These are phyloP conservation scores for Meteorus cinctellus DNA, from an alignment of 2,888 invertebrate species.

Conservation along the genomic window DNA sequence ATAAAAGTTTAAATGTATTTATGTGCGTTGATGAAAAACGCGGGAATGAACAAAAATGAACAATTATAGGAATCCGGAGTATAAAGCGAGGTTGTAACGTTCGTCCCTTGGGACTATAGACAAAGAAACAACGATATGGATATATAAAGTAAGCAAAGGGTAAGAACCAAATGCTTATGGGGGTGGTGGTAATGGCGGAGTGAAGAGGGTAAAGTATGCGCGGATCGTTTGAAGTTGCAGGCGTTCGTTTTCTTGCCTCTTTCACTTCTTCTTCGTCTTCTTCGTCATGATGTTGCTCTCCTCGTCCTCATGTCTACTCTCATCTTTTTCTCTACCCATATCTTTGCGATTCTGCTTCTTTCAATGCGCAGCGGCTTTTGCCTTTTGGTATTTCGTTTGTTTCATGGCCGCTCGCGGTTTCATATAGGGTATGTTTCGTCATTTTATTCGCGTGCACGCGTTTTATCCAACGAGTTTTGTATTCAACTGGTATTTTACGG, in stretches of 20 bases:
- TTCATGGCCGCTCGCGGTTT: slow-evolving; percentile 50
- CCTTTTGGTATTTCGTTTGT: slow-evolving; percentile 63
- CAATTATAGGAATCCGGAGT: slow-evolving; percentile 72
- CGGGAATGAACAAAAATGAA: slow-evolving; percentile 72
- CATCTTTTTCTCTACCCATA: slow-evolving; percentile 36
- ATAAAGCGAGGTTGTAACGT: slow-evolving; percentile 14
- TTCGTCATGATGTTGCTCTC: slow-evolving; percentile 9
- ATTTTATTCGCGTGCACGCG: not conserved
- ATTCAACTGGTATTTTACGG: slow-evolving; percentile 24
- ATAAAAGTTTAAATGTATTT: not conserved
- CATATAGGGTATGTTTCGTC: not conserved
- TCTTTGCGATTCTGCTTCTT: slow-evolving; percentile 45
- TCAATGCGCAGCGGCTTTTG: slow-evolving; percentile 51
- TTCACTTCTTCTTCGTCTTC: slow-evolving; percentile 48
- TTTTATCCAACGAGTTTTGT: slow-evolving; percentile 24
- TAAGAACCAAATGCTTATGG: slow-evolving; percentile 23
- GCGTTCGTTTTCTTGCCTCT: slow-evolving; percentile 58
- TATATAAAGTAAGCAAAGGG: slow-evolving; percentile 1
- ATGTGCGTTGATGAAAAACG: slow-evolving; percentile 59
- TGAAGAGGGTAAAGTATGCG: slow-evolving; percentile 58
- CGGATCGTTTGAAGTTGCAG: slow-evolving; percentile 71
- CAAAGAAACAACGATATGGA: not conserved
- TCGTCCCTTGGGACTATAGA: slow-evolving; percentile 30
- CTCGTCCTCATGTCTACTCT: slow-evolving; percentile 37
- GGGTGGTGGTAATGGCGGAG: slow-evolving; percentile 38